Evolutionary conservation across 2,888 invertebrate species (phyloP).

Genomic region (Trichogramma dendrolimi): DNA sequence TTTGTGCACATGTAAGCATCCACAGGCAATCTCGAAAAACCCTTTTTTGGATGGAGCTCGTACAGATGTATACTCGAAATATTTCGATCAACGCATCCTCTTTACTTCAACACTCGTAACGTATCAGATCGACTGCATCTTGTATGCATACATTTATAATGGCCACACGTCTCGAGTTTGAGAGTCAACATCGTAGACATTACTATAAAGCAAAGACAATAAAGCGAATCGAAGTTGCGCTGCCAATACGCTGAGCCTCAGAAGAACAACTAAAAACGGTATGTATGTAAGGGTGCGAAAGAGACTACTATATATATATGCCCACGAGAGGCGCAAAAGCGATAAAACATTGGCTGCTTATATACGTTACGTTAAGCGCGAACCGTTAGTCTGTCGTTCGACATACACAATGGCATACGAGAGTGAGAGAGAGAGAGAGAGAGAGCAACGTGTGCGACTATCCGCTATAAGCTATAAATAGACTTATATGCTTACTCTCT

Average conservation of each 20-base stretch:
- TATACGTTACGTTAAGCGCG: not conserved
- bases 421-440: not conserved
- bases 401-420: constrained; percentile 20
- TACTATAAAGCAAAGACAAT: constrained; percentile 2
- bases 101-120: too few species aligned
- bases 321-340: not conserved
- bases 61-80: too few species aligned
- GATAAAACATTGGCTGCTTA: constrained; percentile 14
- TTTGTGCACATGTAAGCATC: too few species aligned
- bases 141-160: too few species aligned
- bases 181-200: too few species aligned
- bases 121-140: too few species aligned
- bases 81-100: too few species aligned
- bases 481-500: too few species aligned
- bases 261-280: constrained; percentile 9
- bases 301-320: not conserved
- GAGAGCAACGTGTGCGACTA: not conserved
- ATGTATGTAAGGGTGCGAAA: not conserved
- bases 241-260: constrained; percentile 17
- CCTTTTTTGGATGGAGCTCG: too few species aligned
- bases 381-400: constrained; percentile 28
- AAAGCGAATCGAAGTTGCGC: constrained; percentile 18
- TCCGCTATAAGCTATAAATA: not conserved
- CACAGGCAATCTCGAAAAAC: too few species aligned
- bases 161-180: too few species aligned